Conservation (phyloP, 1,140 invertebrate genomes). For the Berghia stephanieae region DNA sequence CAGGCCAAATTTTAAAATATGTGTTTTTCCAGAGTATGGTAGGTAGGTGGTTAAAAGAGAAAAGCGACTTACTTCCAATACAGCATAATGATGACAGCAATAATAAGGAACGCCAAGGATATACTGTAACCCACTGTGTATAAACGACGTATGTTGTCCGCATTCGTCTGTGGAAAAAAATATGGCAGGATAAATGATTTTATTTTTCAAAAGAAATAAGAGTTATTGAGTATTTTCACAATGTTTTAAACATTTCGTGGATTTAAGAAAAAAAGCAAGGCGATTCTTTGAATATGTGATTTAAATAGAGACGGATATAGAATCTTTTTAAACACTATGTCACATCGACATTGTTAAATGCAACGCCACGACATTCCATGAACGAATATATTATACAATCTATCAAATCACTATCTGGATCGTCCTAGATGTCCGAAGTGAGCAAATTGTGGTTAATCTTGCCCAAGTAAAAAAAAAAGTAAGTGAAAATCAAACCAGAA, state of each 20-base stretch:
- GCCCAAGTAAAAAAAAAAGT: too few relatives aligned
- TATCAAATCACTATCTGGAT: too few relatives aligned
- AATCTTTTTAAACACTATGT: background rate
- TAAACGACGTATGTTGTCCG: constrained; percentile 73
- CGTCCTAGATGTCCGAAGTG: too few relatives aligned
- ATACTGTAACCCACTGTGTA: constrained; percentile 77
- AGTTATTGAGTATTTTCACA: background rate
- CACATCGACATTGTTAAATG: too few relatives aligned
- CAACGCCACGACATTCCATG: too few relatives aligned
- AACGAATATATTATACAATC: too few relatives aligned
- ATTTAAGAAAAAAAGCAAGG: too few relatives aligned
- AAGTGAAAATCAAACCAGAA: too few relatives aligned
- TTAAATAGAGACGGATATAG: background rate
- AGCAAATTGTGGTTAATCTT: too few relatives aligned
- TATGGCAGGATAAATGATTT: background rate
- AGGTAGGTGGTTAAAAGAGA: too few relatives aligned
- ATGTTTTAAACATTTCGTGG: background rate
- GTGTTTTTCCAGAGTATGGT: too few relatives aligned
- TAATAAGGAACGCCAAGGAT: constrained; percentile 74
- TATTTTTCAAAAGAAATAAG: background rate
- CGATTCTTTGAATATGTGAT: background rate
- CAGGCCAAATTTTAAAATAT: background rate
- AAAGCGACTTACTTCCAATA: constrained; percentile 79
- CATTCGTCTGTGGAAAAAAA: constrained; percentile 68
- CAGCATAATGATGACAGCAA: constrained; percentile 76